These are phyloP conservation scores for Tanytarsus gracilentus DNA, from an alignment of 2,888 invertebrate genomes.

Conservation along the genomic window DNA sequence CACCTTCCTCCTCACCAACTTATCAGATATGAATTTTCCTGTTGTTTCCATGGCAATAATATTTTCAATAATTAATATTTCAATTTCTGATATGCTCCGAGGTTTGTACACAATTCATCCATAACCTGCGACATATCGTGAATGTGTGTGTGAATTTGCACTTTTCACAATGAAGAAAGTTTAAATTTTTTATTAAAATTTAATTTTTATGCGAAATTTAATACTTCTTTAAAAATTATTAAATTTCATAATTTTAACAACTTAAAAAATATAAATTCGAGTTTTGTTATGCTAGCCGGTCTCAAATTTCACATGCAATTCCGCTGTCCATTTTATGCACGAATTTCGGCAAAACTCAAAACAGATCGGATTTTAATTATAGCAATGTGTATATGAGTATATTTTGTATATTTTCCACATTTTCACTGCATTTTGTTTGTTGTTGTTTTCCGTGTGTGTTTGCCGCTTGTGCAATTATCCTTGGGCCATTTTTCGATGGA, in stretches of 20 bases:
- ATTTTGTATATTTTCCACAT: neutral
- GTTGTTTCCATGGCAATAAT: slow-evolving; percentile 20
- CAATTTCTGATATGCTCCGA: slow-evolving; percentile 17
- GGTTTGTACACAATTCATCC: no score
- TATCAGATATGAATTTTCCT: neutral
- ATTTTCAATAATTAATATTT: slow-evolving; percentile 23
- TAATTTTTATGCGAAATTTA: no score
- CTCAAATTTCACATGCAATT: neutral
- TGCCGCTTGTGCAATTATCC: slow-evolving; percentile 10
- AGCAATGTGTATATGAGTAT: slow-evolving; percentile 6
- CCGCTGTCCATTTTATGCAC: neutral
- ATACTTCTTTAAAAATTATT: no score
- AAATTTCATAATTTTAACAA: no score
- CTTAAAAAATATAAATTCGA: no score
- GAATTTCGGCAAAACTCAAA: neutral
- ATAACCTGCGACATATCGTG: no score
- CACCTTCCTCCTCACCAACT: neutral
- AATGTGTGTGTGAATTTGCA: no score
- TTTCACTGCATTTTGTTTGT: neutral
- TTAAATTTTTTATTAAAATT: no score
- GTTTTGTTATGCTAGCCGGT: neutral
- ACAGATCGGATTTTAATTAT: slow-evolving; percentile 24
- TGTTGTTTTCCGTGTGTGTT: neutral
- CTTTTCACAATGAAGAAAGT: no score
- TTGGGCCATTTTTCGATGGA: slow-evolving; percentile 14